Base-by-base conservation (phyloP, 2,888 invertebrate genomes). In the Steromphala cineraria region DNA sequence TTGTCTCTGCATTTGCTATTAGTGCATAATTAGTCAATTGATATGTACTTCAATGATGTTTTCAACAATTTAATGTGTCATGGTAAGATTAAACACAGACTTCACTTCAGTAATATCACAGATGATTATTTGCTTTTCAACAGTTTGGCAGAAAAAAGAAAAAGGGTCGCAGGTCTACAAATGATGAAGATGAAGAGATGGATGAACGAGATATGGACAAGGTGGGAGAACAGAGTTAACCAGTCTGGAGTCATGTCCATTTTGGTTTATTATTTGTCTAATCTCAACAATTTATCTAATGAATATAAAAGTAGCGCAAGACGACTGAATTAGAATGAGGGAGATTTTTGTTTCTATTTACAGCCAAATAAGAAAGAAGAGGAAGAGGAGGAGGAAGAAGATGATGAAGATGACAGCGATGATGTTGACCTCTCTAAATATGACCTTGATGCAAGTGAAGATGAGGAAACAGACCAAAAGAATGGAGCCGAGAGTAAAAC, bases 361-460 rank as follows among this genome's bases (percentile, higher is more conserved):
- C 8, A 40, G 40, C 95, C 0, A 13, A 46, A 83, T 92, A 40
- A 92, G 87, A 91, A 95, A 94, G 86, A 94, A 94, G 86, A 94
- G 94, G 74, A 90, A 85, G 79, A 79, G 87, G 85, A 87, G 15
- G 83, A 81, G 13, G 85, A 86, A 21, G 86, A 89, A 1, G 89
- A 88, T 13, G 91, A 92, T 5, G 91, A 90, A 7, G 95, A 95
- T 0, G 95, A 95, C 8, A 92, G 92, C 10, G 93, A 92, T 56
- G 93, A 92, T 83, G 92, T 86, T 36, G 96, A 97, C 92, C 94
- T 96, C 75, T 96, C 96, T 31, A 96, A 96, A 92, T 97, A 97
- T 92, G 96, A 96, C 91, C 94, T 97, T 67, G 94, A 92, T 86
- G 94, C 92, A 78, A 96, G 96, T 95, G 96, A 96, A 82, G 96